Percentiles rank a stretch among this genome's conserved stretches.
Conservation (phyloP, 2,888 invertebrate genomes). For the Eumerus sabulonum region DNA sequence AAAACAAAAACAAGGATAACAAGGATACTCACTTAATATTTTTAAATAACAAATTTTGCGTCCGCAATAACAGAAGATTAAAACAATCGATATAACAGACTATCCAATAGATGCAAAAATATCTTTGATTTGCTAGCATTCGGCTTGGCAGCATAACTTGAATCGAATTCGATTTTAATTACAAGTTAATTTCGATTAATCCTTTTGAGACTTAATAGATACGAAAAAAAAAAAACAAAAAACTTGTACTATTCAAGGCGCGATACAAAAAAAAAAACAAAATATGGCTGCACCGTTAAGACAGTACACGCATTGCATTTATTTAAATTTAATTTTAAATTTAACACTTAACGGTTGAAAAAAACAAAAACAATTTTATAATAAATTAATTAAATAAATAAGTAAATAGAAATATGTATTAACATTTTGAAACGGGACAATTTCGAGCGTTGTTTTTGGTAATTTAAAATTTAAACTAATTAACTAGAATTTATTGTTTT, state of each 20-base stretch:
- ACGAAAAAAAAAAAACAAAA: no score
- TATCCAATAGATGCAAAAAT: constrained; percentile 66
- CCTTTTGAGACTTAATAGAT: no score
- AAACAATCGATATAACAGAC: constrained; percentile 25
- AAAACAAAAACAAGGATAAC: no score
- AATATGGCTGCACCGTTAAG: constrained; percentile 65
- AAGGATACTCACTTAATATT: constrained; percentile 58
- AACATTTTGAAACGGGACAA: constrained; percentile 3
- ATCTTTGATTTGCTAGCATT: constrained; percentile 50
- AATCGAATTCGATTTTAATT: no score
- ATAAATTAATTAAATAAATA: constrained; percentile 27
- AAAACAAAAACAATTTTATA: constrained; percentile 23
- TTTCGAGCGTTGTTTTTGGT: no score
- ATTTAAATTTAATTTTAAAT: constrained; percentile 12
- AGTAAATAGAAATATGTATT: constrained; percentile 17
- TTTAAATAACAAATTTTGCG: constrained; percentile 61
- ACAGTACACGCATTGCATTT: constrained; percentile 48
- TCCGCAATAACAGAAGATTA: constrained; percentile 31
- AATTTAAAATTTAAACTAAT: no score
- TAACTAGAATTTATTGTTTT: constrained; percentile 8
- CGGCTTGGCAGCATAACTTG: constrained; percentile 64
- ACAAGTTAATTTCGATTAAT: constrained; percentile 6
- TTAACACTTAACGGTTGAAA: constrained; percentile 48
- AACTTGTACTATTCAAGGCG: constrained; percentile 62
- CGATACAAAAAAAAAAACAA: constrained; percentile 32